These are phyloP conservation scores for Colinus virginianus DNA, from an alignment of 2,113 vertebrate species.

Conservation along the genomic window DNA sequence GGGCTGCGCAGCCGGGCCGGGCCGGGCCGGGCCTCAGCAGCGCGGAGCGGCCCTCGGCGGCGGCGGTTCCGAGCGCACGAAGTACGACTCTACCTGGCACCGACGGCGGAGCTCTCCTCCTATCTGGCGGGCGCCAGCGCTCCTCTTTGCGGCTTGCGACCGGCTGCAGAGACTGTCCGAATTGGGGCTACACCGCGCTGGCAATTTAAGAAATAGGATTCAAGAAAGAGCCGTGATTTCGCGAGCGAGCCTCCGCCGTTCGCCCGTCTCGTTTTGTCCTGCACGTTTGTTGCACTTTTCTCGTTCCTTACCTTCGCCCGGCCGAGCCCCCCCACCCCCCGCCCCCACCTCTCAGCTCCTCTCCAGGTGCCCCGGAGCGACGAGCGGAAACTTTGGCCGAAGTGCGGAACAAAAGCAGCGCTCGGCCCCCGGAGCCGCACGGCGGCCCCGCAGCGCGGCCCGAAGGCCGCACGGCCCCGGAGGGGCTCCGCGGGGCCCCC, in stretches of 20 bases:
- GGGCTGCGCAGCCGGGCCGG: too few species aligned
- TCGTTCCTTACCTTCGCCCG: background rate
- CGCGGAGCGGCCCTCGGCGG: background rate
- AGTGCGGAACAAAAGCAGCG: conserved; percentile 59
- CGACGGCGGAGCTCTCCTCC: conserved; percentile 71
- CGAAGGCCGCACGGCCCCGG: background rate
- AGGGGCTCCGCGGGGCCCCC: background rate
- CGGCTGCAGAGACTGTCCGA: conserved; percentile 76
- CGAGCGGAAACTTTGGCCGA: conserved; percentile 72
- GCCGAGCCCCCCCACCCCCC: background rate
- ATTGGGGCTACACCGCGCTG: conserved; percentile 76
- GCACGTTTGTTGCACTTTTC: background rate
- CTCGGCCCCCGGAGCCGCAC: background rate
- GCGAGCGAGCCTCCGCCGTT: background rate
- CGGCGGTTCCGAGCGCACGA: conserved; percentile 51
- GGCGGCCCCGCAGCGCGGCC: too few species aligned
- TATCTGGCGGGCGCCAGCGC: conserved; percentile 70
- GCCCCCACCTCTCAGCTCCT: conserved; percentile 6
- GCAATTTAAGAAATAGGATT: conserved; percentile 80
- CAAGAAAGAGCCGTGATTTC: conserved; percentile 47
- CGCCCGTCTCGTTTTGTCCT: background rate
- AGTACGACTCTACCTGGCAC: conserved; percentile 78
- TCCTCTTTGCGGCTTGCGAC: conserved; percentile 70
- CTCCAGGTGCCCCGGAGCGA: conserved; percentile 16
- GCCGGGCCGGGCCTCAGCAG: background rate